Evolutionary conservation across 2,888 invertebrate species (phyloP), one percentile per base, ranked within the genome.

Genomic region (Cryptocheilus praepositus): DNA sequence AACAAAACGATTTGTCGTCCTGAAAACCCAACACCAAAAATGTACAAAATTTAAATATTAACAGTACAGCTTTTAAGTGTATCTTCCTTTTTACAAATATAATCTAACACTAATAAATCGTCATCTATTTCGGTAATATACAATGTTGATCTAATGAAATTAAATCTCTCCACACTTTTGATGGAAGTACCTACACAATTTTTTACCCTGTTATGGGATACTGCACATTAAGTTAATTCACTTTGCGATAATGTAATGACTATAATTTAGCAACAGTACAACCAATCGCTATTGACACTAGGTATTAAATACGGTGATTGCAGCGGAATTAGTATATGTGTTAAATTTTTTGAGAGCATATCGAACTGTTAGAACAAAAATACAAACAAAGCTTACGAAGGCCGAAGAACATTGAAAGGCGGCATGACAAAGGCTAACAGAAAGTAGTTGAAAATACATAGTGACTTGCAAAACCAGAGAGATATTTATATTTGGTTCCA

Each of bases 11-110:
- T 73, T 65, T 45, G 74, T 53, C 36, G 56, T 64, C 70, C 55
- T 62, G 36, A 67, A 67, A 70, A 74, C 65, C 74, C 75, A 82
- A 81, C 81, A 80, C 75, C 80, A 77, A 77, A 82, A 85, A 85
- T 86, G 74, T 85, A 84, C 82, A 85, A 82, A 82, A 81, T 78
- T 83, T 77, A 77, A 82, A 82, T 81, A 83, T 80, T 73, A 80
- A 84, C 77, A 82, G 76, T 73, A 77, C 75, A 80, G 76, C 68
- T 72, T 81, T 78, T 74, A 81, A 78, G 76, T 49, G 49, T 49
- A 49, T 49, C 36, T 11, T 36, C 76, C 77, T 85, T 85, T 85
- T 80, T 84, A 85, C 82, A 86, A 69, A 75, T 79, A 74, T 71
- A 67, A 74, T 77, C 74, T 81, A 83, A 75, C 68, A 71, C 76